These are phyloP conservation scores for Chesias legatella DNA, from an alignment of 2,888 invertebrate species.

Conservation along the genomic window DNA sequence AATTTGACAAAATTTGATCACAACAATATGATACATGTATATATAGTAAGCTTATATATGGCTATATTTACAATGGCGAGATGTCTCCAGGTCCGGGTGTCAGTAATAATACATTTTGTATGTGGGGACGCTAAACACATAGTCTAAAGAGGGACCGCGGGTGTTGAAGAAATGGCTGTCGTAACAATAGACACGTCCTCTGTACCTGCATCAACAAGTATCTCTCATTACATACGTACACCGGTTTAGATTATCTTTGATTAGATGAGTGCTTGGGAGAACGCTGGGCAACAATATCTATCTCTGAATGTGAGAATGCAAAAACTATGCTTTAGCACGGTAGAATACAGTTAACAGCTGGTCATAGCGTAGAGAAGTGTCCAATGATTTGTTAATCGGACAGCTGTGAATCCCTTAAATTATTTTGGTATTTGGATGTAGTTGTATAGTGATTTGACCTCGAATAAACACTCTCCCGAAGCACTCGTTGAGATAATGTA, in stretches of 20 bases:
- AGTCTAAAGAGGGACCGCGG: slow-evolving; percentile 71
- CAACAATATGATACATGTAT: slow-evolving; percentile 63
- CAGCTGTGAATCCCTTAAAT: no score
- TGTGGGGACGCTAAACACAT: slow-evolving; percentile 76
- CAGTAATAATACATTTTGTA: slow-evolving; percentile 78
- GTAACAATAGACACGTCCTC: slow-evolving; percentile 77
- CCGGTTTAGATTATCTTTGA: slow-evolving; percentile 17
- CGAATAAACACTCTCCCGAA: no score
- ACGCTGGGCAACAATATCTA: no score
- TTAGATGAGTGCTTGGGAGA: slow-evolving; percentile 1
- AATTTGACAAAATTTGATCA: slow-evolving; percentile 62
- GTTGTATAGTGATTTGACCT: slow-evolving; percentile 7
- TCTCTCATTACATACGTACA: slow-evolving; percentile 35
- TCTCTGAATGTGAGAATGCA: no score
- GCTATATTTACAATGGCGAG: slow-evolving; percentile 40
- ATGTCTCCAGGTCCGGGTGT: slow-evolving; percentile 38
- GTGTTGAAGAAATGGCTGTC: slow-evolving; percentile 79
- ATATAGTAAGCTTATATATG: slow-evolving; percentile 50
- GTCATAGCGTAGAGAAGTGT: no score
- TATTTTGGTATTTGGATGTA: no score
- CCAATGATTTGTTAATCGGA: no score
- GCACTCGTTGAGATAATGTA: slow-evolving; percentile 4
- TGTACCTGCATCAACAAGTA: slow-evolving; percentile 77
- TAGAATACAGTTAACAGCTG: no score
- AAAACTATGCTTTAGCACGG: no score